Percentiles rank a stretch among this genome's conserved stretches.
Evolutionary conservation across 2,888 invertebrate genomes (phyloP).

Genomic region (Chaetogeoica ovagalla): DNA sequence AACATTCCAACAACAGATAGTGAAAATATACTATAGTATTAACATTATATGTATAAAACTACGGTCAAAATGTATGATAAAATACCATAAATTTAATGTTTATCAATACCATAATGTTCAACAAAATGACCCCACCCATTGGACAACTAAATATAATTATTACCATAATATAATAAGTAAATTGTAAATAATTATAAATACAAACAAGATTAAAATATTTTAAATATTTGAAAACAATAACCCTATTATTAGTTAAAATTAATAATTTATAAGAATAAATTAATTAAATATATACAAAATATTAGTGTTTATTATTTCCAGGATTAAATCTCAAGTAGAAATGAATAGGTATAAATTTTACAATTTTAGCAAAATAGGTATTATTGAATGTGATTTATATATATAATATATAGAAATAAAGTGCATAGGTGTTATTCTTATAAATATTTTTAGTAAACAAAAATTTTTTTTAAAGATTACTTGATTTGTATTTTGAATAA

Average conservation of each 20-base stretch:
- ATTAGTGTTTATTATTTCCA: not conserved
- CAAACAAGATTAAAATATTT: not conserved
- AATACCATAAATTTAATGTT: too few species aligned
- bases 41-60: too few species aligned
- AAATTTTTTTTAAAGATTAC: conserved; percentile 6
- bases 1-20: too few species aligned
- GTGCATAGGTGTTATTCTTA: conserved; percentile 13
- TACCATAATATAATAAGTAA: not conserved
- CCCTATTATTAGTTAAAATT: not conserved
- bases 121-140: too few species aligned
- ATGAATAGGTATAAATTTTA: not conserved
- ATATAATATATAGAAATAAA: not conserved
- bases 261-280: not conserved
- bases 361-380: not conserved
- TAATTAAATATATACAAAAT: not conserved
- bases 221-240: not conserved
- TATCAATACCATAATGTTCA: too few species aligned
- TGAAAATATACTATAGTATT: too few species aligned
- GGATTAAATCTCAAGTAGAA: not conserved
- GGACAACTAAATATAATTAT: not conserved
- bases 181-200: not conserved
- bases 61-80: too few species aligned
- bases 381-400: not conserved
- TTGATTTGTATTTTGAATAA: conserved; percentile 50
- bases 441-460: not conserved